Conservation (phyloP, 2,797 vertebrate genomes). For the Acrossocheilus fasciatus region DNA sequence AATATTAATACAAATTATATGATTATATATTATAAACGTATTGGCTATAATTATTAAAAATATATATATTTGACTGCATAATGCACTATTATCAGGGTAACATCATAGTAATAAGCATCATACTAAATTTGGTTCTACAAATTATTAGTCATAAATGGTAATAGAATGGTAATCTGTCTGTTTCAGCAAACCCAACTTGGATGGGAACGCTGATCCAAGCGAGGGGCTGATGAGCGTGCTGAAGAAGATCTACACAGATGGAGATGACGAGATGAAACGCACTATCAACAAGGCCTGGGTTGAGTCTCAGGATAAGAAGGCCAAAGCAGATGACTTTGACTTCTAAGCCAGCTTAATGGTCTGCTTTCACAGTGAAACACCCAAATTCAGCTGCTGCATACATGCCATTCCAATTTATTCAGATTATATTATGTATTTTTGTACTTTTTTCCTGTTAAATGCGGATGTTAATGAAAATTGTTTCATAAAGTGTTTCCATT, state of each 20-base stretch:
- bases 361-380: background rate
- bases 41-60: too few relatives aligned
- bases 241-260: slow-evolving; percentile 96
- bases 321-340: slow-evolving; percentile 87
- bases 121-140: background rate
- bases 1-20: background rate
- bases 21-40: background rate
- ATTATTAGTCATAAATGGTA: background rate
- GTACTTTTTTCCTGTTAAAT: background rate
- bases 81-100: background rate
- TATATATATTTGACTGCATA: background rate
- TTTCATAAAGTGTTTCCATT: background rate
- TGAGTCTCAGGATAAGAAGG: slow-evolving; percentile 96
- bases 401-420: slow-evolving; percentile 12
- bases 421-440: background rate
- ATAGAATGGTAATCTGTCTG: background rate
- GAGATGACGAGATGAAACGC: slow-evolving; percentile 98
- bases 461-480: background rate
- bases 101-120: background rate
- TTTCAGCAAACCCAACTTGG: slow-evolving; percentile 74
- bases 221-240: slow-evolving; percentile 95
- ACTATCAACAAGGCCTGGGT: slow-evolving; percentile 98
- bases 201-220: slow-evolving; percentile 87
- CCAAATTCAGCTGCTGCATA: background rate
- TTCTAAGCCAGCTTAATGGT: slow-evolving; percentile 72